phyloP scores from a whole-genome alignment of 1,140 invertebrate genomes.

The Drosophila leontia region DNA sequence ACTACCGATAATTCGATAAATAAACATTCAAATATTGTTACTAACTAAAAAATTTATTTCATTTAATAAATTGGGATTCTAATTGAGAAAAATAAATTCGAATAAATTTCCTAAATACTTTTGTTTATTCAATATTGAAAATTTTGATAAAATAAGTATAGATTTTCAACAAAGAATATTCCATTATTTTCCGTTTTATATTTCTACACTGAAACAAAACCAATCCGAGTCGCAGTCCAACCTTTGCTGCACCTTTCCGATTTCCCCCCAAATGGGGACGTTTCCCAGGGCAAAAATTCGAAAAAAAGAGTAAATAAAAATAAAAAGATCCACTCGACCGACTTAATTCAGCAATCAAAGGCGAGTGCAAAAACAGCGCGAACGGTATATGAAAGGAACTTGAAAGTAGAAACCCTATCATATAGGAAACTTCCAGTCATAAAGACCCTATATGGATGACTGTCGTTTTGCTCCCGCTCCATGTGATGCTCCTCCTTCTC shows the following conservation, averaged over 20 bases:
- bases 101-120: too few relatives aligned
- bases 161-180: not conserved
- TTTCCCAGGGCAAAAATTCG: not conserved
- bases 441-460: slow-evolving; percentile 85
- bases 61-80: not conserved
- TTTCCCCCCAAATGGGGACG: not conserved
- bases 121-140: too few relatives aligned
- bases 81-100: too few relatives aligned
- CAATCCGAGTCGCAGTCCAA: not conserved
- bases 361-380: slow-evolving; percentile 30
- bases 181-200: not conserved
- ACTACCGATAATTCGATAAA: not conserved
- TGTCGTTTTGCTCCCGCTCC: too few relatives aligned
- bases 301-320: slow-evolving; percentile 3
- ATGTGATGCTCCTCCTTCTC: too few relatives aligned
- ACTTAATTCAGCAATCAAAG: slow-evolving; percentile 66
- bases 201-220: not conserved
- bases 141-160: too few relatives aligned
- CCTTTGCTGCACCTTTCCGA: slow-evolving; percentile 1
- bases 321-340: slow-evolving; percentile 11
- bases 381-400: slow-evolving; percentile 31
- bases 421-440: slow-evolving; percentile 83
- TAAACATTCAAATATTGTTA: not conserved
- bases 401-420: slow-evolving; percentile 66
- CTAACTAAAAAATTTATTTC: not conserved